Percentiles rank a stretch among this genome's conserved stretches.
Conservation (phyloP, 1,140 invertebrate genomes). For the Zaprionus tsacasi region DNA sequence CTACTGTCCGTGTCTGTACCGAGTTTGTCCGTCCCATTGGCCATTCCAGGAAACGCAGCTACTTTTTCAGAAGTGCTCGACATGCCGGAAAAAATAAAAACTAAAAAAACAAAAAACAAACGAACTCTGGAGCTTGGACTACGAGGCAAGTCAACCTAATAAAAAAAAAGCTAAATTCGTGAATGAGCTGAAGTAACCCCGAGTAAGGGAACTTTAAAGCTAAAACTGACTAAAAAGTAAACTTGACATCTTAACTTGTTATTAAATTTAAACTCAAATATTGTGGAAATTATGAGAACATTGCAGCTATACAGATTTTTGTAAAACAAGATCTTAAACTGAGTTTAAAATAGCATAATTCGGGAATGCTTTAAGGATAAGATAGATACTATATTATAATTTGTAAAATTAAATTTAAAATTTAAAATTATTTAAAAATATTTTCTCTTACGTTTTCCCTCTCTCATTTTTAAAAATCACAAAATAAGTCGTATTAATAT, state of each 20-base stretch:
- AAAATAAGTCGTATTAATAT: no score
- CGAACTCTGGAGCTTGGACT: slow-evolving; percentile 36
- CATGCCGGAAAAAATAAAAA: slow-evolving; percentile 57
- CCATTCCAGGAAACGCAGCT: slow-evolving; percentile 70
- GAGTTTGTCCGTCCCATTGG: neutral
- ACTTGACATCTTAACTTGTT: neutral
- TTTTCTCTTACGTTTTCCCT: no score
- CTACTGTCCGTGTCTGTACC: slow-evolving; percentile 9
- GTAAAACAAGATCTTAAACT: neutral
- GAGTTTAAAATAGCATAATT: neutral
- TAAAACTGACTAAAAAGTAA: neutral
- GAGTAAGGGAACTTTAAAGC: neutral
- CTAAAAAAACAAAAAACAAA: slow-evolving; percentile 24
- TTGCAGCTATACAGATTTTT: neutral
- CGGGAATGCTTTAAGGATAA: neutral
- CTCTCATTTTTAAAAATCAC: no score
- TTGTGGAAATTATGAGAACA: neutral
- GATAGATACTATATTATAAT: no score
- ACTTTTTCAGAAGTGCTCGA: slow-evolving; percentile 73
- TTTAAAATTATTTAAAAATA: no score
- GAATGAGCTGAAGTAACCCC: neutral
- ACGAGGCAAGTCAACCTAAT: slow-evolving; percentile 20
- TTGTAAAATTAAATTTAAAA: no score
- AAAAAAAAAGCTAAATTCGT: neutral
- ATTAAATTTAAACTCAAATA: neutral